Conservation (phyloP, 2,888 invertebrate species). For the Pseudococcus viburni region DNA sequence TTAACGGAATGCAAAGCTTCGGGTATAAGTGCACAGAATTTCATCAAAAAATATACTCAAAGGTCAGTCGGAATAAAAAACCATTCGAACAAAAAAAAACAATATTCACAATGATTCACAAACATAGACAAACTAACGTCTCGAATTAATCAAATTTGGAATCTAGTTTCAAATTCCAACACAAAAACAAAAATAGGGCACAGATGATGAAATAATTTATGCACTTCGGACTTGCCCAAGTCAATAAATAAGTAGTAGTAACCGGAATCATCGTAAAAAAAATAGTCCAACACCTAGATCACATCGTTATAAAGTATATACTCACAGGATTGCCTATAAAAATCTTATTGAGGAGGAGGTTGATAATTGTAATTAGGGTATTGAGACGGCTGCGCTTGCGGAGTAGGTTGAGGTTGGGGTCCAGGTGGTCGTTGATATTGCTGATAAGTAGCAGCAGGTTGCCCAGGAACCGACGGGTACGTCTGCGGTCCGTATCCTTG, state of each 20-base stretch:
- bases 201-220: background rate
- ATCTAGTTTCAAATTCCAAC: background rate
- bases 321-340: background rate
- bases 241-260: slow-evolving; percentile 53
- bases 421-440: slow-evolving; percentile 77
- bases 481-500: slow-evolving; percentile 74
- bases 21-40: background rate
- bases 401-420: slow-evolving; percentile 81
- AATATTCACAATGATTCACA: slow-evolving; percentile 14
- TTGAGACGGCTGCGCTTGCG: slow-evolving; percentile 78
- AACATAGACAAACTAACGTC: background rate
- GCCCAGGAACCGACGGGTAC: slow-evolving; percentile 71
- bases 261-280: slow-evolving; percentile 22
- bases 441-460: slow-evolving; percentile 73
- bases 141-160: background rate
- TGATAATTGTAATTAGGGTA: slow-evolving; percentile 81
- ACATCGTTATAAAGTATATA: background rate
- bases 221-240: slow-evolving; percentile 37
- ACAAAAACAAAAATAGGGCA: background rate
- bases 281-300: slow-evolving; percentile 16
- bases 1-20: background rate
- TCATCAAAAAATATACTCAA: background rate
- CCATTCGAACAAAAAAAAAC: slow-evolving; percentile 9
- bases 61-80: slow-evolving; percentile 2
- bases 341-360: slow-evolving; percentile 79